Evolutionary conservation across 2,888 invertebrate genomes (phyloP).

Genomic region (Trichopoda pennipes): DNA sequence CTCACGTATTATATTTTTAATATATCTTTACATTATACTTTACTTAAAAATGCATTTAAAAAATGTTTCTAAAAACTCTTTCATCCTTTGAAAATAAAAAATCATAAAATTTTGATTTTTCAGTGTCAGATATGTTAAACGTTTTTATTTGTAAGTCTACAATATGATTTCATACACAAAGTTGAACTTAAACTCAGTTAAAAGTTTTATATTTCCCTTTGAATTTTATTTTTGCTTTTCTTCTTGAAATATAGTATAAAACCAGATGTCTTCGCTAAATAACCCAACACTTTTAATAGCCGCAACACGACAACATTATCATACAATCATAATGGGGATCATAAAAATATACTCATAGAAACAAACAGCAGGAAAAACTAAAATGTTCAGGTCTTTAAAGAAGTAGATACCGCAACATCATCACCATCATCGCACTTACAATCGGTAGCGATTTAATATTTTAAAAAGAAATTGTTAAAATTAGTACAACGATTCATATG

Average conservation of each 20-base stretch:
- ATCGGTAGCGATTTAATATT: slow-evolving; percentile 66
- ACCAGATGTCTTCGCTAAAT: slow-evolving; percentile 60
- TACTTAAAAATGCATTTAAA: background rate
- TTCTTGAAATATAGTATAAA: background rate
- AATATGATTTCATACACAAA: background rate
- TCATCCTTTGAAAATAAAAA: background rate
- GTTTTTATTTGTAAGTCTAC: background rate
- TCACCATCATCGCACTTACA: slow-evolving; percentile 36
- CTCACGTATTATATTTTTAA: too few species aligned
- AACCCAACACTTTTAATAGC: slow-evolving; percentile 63
- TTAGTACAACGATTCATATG: slow-evolving; percentile 68
- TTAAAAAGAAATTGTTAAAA: slow-evolving; percentile 68
- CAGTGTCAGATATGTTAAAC: slow-evolving; percentile 36
- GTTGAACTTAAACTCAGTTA: slow-evolving; percentile 62
- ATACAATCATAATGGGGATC: slow-evolving; percentile 66
- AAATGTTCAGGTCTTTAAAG: slow-evolving; percentile 17
- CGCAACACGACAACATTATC: slow-evolving; percentile 68
- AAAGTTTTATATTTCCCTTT: slow-evolving; percentile 40
- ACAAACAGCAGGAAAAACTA: slow-evolving; percentile 29
- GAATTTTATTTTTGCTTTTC: background rate
- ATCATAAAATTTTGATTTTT: slow-evolving; percentile 39
- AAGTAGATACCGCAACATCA: slow-evolving; percentile 59
- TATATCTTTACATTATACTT: background rate
- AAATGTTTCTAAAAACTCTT: background rate
- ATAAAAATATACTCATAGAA: slow-evolving; percentile 55